Evolutionary conservation across 64 coral and sea anemone genomes (phyloP).

Genomic region (Orbicella faveolata): DNA sequence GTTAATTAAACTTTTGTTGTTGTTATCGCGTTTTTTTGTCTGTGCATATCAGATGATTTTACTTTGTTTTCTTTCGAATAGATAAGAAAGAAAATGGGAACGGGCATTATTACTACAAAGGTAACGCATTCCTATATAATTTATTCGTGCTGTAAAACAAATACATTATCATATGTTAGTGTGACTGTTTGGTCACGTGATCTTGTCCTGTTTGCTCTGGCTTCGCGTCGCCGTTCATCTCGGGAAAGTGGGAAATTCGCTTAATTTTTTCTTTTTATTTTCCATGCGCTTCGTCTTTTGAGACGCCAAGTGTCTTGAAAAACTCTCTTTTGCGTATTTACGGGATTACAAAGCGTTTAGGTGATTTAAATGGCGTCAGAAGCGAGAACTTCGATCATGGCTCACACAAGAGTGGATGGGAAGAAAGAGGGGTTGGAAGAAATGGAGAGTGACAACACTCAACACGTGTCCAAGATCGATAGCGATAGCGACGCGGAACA

Average conservation of each 20-base stretch:
- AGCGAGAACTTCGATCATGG: slow-evolving; percentile 49
- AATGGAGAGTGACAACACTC: slow-evolving; percentile 55
- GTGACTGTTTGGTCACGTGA: slow-evolving; percentile 19
- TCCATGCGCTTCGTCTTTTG: neutral
- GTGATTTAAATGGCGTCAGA: slow-evolving; percentile 54
- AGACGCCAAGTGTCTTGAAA: neutral
- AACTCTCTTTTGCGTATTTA: neutral
- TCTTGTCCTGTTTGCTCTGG: neutral
- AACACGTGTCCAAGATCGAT: slow-evolving; percentile 61
- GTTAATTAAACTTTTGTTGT: neutral
- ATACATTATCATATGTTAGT: slow-evolving; percentile 26
- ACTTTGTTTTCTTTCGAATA: slow-evolving; percentile 14
- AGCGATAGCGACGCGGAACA: slow-evolving; percentile 72
- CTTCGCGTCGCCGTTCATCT: slow-evolving; percentile 19
- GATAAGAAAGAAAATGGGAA: slow-evolving; percentile 26
- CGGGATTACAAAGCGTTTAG: neutral
- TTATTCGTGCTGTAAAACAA: neutral
- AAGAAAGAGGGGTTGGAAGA: slow-evolving; percentile 56
- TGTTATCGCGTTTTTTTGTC: neutral
- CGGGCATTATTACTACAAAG: slow-evolving; percentile 13
- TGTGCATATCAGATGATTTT: neutral
- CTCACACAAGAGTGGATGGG: slow-evolving; percentile 66
- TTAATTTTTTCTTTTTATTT: slow-evolving; percentile 44
- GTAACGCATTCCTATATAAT: slow-evolving; percentile 30
- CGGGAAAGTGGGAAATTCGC: slow-evolving; percentile 31